Percentiles rank a stretch among this genome's conserved stretches.
Evolutionary conservation across 2,113 vertebrate genomes (phyloP).

Genomic region (Solenodon paradoxus): DNA sequence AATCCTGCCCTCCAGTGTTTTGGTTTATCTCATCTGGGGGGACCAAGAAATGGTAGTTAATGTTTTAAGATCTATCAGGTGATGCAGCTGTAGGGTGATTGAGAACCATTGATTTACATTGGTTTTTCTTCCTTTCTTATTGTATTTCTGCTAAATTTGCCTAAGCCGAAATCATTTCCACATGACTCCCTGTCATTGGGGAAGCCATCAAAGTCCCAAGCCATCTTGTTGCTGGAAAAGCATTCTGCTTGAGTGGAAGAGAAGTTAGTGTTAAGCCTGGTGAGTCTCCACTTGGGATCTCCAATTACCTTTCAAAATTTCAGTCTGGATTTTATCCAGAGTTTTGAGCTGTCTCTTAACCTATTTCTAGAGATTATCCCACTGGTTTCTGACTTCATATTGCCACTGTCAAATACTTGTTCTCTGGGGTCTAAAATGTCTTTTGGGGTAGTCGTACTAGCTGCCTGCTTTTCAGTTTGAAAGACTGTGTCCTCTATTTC

Average conservation of each 20-base stretch:
- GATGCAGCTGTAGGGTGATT: not conserved
- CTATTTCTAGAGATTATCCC: no score
- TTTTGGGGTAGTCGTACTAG: no score
- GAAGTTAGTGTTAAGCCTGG: not conserved
- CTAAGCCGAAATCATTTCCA: not conserved
- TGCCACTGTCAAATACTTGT: no score
- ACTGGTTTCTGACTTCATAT: no score
- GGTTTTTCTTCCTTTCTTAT: not conserved
- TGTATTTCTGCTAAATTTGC: not conserved
- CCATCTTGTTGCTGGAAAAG: not conserved
- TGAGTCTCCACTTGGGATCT: fast-evolving
- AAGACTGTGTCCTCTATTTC: no score
- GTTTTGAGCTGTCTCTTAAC: no score
- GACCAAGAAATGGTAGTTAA: not conserved
- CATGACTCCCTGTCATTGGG: not conserved
- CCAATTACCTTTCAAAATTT: no score
- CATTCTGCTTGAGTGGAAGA: not conserved
- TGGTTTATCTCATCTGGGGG: not conserved
- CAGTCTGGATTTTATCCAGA: no score
- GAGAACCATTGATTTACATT: not conserved
- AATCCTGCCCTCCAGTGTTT: not conserved
- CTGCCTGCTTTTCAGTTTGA: no score
- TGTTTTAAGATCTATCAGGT: not conserved
- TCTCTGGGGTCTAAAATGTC: no score
- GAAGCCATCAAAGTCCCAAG: not conserved